A percentile compares a stretch with the other conserved stretches of the same genome.
These are phyloP conservation scores for Andrena minutula DNA, from an alignment of 2,888 invertebrate species.

Conservation along the genomic window DNA sequence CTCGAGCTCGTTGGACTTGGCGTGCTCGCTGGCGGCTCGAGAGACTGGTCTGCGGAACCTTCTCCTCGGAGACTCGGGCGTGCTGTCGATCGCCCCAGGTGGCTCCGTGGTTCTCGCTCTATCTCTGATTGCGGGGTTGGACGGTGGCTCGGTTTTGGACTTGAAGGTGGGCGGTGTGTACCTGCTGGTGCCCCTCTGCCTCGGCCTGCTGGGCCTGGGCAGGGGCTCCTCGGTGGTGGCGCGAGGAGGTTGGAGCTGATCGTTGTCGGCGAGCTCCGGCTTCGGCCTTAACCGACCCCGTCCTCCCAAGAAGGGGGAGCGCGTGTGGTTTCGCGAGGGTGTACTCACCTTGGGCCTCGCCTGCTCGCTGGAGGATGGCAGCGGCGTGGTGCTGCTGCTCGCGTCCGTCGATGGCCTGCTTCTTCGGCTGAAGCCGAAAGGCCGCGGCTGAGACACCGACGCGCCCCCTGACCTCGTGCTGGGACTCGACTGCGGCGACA, in stretches of 20 bases:
- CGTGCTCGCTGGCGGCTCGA: constrained; percentile 52
- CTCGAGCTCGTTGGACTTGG: constrained; percentile 56
- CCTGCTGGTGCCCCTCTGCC: constrained; percentile 68
- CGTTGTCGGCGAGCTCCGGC: constrained; percentile 40
- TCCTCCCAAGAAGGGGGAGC: constrained; percentile 77
- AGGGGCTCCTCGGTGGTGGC: constrained; percentile 31
- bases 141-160: constrained; percentile 27
- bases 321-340: constrained; percentile 81
- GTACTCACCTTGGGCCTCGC: constrained; percentile 83
- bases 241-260: constrained; percentile 38
- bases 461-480: constrained; percentile 72
- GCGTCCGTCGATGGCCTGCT: constrained; percentile 82
- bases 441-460: constrained; percentile 86
- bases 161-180: constrained; percentile 65
- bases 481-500: constrained; percentile 64
- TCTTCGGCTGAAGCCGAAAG: constrained; percentile 86
- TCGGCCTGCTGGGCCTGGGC: constrained; percentile 43
- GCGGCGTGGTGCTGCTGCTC: constrained; percentile 67
- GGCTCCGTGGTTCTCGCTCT: constrained; percentile 39
- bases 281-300: constrained; percentile 76
- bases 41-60: constrained; percentile 65
- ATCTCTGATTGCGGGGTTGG: constrained; percentile 25
- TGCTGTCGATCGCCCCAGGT: background rate
- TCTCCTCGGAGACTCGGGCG: constrained; percentile 18
- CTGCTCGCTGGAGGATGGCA: constrained; percentile 73